Percentiles rank a stretch among this genome's conserved stretches.
phyloP scores from a whole-genome alignment of 2,113 vertebrate species.

The Pangasianodon gigas region DNA sequence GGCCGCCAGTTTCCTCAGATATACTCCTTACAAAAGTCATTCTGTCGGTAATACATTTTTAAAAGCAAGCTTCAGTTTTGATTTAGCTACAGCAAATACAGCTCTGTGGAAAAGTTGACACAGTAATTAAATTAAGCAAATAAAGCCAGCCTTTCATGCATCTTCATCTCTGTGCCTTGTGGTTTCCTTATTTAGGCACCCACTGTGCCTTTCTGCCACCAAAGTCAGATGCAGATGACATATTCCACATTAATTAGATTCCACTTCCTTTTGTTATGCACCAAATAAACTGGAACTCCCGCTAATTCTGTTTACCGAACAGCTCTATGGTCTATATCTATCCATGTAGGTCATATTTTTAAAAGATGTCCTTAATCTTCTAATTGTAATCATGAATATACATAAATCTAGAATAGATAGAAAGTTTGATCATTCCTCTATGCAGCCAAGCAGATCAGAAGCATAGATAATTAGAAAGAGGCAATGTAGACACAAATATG shows the following conservation, averaged over 20 bases:
- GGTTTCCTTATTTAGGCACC: slow-evolving; percentile 27
- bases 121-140: slow-evolving; percentile 21
- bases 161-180: slow-evolving; percentile 15
- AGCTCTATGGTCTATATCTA: slow-evolving; percentile 14
- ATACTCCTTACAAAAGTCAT: slow-evolving; percentile 11
- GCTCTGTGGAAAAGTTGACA: neutral
- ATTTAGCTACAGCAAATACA: neutral
- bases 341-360: slow-evolving; percentile 55
- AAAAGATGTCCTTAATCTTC: slow-evolving; percentile 60
- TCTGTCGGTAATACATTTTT: slow-evolving; percentile 17
- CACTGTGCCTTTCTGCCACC: slow-evolving; percentile 37
- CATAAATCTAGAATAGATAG: slow-evolving; percentile 50
- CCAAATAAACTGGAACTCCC: slow-evolving; percentile 31
- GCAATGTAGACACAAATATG: neutral
- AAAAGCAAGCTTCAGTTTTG: neutral
- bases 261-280: slow-evolving; percentile 33
- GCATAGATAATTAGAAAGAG: slow-evolving; percentile 48
- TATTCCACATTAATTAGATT: slow-evolving; percentile 52
- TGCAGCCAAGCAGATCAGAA: slow-evolving; percentile 45
- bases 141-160: neutral
- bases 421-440: slow-evolving; percentile 51
- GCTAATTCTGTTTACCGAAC: slow-evolving; percentile 49
- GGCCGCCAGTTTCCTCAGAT: slow-evolving; percentile 6
- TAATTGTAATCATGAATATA: slow-evolving; percentile 55
- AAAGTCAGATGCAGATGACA: slow-evolving; percentile 54